Conservation (phyloP, 23 tunicate genomes). For the Aplidium turbinatum region DNA sequence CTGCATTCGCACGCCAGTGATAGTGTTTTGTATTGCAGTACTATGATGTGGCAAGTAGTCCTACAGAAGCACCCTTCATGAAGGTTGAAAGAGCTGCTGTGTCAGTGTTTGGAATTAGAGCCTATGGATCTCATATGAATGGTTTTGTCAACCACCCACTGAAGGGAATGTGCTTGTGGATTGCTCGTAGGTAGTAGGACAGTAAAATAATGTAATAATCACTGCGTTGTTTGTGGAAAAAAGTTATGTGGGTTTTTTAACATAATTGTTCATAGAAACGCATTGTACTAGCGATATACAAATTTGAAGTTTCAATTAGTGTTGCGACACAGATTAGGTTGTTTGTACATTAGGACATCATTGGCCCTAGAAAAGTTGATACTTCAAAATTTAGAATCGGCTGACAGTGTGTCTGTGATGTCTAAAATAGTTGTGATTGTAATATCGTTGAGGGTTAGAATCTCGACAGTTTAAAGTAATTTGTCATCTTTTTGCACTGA, state of each 20-base stretch:
- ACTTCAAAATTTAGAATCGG: neutral
- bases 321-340: too few species aligned
- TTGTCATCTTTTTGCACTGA: too few species aligned
- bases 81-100: conserved; percentile 76
- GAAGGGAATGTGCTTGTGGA: conserved; percentile 80
- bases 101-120: conserved; percentile 65
- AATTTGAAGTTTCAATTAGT: too few species aligned
- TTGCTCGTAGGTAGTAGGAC: conserved; percentile 60
- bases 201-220: neutral
- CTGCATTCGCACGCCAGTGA: too few species aligned
- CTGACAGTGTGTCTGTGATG: too few species aligned
- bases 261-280: too few species aligned
- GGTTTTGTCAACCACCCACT: conserved; percentile 85
- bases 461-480: too few species aligned
- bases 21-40: conserved; percentile 22
- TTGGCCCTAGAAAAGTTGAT: neutral
- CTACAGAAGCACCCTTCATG: conserved; percentile 42
- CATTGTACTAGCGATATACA: too few species aligned
- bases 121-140: conserved; percentile 94
- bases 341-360: neutral
- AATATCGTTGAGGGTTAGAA: too few species aligned
- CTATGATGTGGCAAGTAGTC: conserved; percentile 63
- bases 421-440: too few species aligned
- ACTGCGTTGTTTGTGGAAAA: neutral
- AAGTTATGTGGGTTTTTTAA: too few species aligned